Conservation (phyloP, 2,113 vertebrate genomes). For the Pardalotus punctatus region DNA sequence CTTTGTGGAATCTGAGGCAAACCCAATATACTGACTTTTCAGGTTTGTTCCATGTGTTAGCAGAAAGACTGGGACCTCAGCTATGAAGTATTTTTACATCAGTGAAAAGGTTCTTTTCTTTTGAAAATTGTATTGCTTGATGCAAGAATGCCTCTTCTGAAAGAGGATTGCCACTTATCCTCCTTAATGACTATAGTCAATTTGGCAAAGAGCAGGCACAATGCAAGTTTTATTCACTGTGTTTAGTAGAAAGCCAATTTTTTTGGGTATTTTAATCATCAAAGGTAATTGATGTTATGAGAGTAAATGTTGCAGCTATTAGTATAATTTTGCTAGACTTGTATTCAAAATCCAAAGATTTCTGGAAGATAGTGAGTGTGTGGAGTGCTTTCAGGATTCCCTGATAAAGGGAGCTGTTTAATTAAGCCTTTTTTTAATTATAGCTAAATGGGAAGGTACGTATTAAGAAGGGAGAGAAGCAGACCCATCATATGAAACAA, state of each 20-base stretch:
- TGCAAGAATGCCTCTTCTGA: neutral
- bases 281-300: neutral
- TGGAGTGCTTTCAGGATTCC: neutral
- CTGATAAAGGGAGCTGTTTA: neutral
- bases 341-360: neutral
- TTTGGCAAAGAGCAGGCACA: neutral
- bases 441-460: neutral
- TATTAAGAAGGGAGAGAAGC: neutral
- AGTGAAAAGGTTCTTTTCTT: conserved; percentile 6
- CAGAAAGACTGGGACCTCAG: neutral
- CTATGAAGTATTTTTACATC: neutral
- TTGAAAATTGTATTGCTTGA: neutral
- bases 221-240: neutral
- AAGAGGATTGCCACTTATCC: neutral
- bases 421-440: neutral
- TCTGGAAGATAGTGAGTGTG: neutral
- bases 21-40: neutral
- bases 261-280: neutral
- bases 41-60: neutral
- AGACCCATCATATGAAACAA: neutral
- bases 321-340: neutral
- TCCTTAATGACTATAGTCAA: neutral
- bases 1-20: neutral
- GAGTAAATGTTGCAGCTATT: neutral
- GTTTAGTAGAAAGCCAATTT: neutral